Evolutionary conservation across 2,888 invertebrate species (phyloP), one percentile per base, ranked within the genome.

Genomic region (Platycheirus albimanus): DNA sequence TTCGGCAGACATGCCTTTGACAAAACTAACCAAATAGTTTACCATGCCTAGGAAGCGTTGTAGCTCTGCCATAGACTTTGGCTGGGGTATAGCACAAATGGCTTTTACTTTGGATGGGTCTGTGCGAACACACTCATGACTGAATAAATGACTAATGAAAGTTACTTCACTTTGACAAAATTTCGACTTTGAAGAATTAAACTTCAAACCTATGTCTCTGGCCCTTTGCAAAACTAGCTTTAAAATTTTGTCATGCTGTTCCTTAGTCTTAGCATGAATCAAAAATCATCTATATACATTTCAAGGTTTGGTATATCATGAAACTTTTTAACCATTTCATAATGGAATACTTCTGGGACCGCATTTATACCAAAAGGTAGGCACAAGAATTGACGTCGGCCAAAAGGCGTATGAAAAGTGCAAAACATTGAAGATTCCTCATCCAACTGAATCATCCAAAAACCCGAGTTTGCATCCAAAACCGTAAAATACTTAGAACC

Each of bases 21-120:
- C 72, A 83, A 86, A 86, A 10, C 66, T 75, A 13, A 84, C 72
- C 11, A 85, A 41, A 66, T 86, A 86, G 45, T 85, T 87, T 1
- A 85, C 66, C 79, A 86, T 80, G 8, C 83, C 85, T n/a, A 85
- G 41, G 38, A 86, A 61, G 8, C 79, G 63, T 61, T 84, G 75
- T 6, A 86, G 47, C 20, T 86, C 78, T 7, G 64, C 71, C 15
- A 47, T 67, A 20, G 52, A 76, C 13, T 28, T 56, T 30, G 85
- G 86, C 10, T 8, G 41, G 30, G 61, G 49, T 49, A 86, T 36
- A 15, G 74, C 30, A 33, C 63, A 28, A 51, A 67, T 72, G 1
- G 71, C 58, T 33, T 49, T 19, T 2, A 78, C 56, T 79, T 67
- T 72, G n/a, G 71, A 45, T 28, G 24, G 28, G 36, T 71, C 78